Evolutionary conservation across 2,113 vertebrate species (phyloP).

Genomic region (Amblyornis subalaris): DNA sequence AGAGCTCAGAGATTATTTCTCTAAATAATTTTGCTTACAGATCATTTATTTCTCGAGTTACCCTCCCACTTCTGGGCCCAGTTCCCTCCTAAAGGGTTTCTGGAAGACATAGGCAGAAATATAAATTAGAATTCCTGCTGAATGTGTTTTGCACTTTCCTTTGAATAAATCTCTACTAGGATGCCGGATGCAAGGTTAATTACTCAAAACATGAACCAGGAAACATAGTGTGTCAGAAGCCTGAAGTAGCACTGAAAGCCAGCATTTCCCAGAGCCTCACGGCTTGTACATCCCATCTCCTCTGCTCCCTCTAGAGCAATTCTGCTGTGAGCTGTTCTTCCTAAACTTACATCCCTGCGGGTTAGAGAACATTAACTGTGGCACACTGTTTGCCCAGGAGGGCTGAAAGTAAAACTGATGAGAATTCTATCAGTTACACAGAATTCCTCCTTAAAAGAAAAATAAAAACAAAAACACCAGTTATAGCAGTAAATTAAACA

Average conservation of each 20-base stretch:
- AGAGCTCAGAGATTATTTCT: background rate
- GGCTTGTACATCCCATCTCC: background rate
- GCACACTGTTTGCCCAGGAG: constrained; percentile 32
- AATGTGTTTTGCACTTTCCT: background rate
- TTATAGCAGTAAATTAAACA: background rate
- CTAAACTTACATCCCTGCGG: background rate
- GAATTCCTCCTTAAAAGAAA: background rate
- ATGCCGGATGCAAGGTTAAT: background rate
- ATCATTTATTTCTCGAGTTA: background rate
- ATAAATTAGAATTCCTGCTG: background rate
- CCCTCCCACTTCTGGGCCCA: background rate
- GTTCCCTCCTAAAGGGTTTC: background rate
- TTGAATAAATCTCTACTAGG: background rate
- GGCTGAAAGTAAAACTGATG: constrained; percentile 9
- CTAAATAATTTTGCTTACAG: background rate
- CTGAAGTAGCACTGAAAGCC: background rate
- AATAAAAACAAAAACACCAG: background rate
- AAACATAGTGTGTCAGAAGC: background rate
- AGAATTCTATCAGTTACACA: constrained; percentile 5
- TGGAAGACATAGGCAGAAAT: background rate
- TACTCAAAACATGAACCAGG: background rate
- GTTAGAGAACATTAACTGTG: constrained; percentile 44
- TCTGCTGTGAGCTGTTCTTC: constrained; percentile 41
- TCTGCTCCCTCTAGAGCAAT: constrained; percentile 38
- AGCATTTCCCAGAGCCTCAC: background rate